A percentile compares a stretch with the other conserved stretches of the same genome.
Conservation (phyloP, 2,888 invertebrate genomes). For the Nipponacmea schrenckii region DNA sequence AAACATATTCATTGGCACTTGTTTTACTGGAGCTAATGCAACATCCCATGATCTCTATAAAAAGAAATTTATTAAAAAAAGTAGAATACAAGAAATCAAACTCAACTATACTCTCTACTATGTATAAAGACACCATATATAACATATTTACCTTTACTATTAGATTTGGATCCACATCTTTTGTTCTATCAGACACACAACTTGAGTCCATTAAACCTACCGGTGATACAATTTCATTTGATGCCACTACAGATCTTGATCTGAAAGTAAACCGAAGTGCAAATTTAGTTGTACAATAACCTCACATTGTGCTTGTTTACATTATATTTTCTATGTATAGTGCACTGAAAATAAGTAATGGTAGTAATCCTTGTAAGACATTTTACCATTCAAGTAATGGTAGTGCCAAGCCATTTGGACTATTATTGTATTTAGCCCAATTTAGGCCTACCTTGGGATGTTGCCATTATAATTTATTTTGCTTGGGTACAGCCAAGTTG, state of each 20-base stretch:
- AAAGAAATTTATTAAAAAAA: not conserved
- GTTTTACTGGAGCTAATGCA: conserved; percentile 92
- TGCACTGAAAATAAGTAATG: too few relatives aligned
- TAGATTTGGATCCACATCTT: conserved; percentile 84
- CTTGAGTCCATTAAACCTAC: conserved; percentile 39
- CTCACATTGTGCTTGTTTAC: too few relatives aligned
- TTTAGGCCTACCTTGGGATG: too few relatives aligned
- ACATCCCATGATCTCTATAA: conserved; percentile 90
- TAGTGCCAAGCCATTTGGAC: too few relatives aligned
- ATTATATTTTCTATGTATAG: too few relatives aligned
- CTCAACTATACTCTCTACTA: not conserved
- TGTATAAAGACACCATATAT: not conserved
- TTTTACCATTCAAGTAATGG: too few relatives aligned
- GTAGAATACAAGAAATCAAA: not conserved
- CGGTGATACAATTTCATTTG: conserved; percentile 41
- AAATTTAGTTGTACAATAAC: not conserved
- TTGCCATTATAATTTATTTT: too few relatives aligned
- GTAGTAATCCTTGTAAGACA: too few relatives aligned
- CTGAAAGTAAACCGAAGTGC: conserved; percentile 19
- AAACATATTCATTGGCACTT: conserved; percentile 96
- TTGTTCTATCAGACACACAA: conserved; percentile 54
- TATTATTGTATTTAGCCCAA: too few relatives aligned
- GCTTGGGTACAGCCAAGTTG: too few relatives aligned
- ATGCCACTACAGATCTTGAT: conserved; percentile 35
- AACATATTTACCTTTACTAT: conserved; percentile 78